phyloP scores from a whole-genome alignment of 1,140 invertebrate species.

The fruit fly (Drosophila melanogaster) region Release_6_plus_ISO1_MT NT_037436.4:16985001-16985500 shows the following conservation, averaged over 20 bases:
- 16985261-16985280: constrained; percentile 84
- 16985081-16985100: constrained; percentile 7
- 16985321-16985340: constrained; percentile 79
- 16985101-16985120: constrained; percentile 8
- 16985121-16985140: constrained; percentile 43
- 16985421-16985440: background rate
- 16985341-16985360: constrained; percentile 36
- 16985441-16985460: background rate
- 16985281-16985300: constrained; percentile 85
- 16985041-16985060: background rate
- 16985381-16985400: constrained; percentile 8
- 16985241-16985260: constrained; percentile 84
- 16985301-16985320: constrained; percentile 84
- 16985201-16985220: constrained; percentile 1
- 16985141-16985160: constrained; percentile 36
- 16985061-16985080: constrained; percentile 14
- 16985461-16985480: background rate
- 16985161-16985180: constrained; percentile 24
- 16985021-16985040: constrained; percentile 17
- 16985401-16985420: background rate
- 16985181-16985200: background rate
- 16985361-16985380: background rate
- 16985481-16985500: too few relatives aligned
- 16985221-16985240: constrained; percentile 74
- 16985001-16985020: constrained; percentile 54